Evolutionary conservation across 2,113 vertebrate genomes (phyloP).

Genomic region (Macaca nemestrina): DNA sequence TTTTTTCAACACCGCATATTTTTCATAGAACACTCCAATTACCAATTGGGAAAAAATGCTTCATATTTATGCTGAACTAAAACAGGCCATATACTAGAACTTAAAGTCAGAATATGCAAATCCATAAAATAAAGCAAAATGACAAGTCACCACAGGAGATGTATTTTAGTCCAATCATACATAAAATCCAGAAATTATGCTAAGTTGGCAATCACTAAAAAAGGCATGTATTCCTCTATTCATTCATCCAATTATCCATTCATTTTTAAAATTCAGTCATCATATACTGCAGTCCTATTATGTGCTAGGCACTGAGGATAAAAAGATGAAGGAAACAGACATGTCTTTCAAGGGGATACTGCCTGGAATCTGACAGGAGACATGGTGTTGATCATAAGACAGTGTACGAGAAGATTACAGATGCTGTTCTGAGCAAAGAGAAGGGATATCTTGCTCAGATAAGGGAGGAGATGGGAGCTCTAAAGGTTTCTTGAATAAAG

Average conservation of each 20-base stretch:
- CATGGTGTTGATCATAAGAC: background rate
- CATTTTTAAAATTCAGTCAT: background rate
- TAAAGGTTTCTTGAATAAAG: background rate
- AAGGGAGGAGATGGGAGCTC: background rate
- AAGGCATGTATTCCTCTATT: background rate
- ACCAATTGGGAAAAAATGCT: conserved; percentile 35
- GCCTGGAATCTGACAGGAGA: background rate
- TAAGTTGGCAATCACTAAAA: conserved; percentile 15
- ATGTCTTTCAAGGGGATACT: background rate
- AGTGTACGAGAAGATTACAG: background rate
- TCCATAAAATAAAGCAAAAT: conserved; percentile 19
- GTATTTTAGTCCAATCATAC: background rate
- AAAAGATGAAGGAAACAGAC: background rate
- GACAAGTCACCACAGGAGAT: background rate
- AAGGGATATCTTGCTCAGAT: background rate
- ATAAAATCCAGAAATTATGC: conserved; percentile 24
- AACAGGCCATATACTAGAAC: background rate
- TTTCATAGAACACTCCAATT: background rate
- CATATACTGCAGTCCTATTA: background rate
- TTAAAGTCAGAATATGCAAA: conserved; percentile 21
- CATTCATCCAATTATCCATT: background rate
- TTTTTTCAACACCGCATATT: background rate
- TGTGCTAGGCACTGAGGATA: background rate
- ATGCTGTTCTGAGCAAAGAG: background rate
- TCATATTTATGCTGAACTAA: background rate